These are phyloP conservation scores for Artibeus jamaicensis DNA, from an alignment of 2,797 vertebrate genomes.

Conservation along the genomic window DNA sequence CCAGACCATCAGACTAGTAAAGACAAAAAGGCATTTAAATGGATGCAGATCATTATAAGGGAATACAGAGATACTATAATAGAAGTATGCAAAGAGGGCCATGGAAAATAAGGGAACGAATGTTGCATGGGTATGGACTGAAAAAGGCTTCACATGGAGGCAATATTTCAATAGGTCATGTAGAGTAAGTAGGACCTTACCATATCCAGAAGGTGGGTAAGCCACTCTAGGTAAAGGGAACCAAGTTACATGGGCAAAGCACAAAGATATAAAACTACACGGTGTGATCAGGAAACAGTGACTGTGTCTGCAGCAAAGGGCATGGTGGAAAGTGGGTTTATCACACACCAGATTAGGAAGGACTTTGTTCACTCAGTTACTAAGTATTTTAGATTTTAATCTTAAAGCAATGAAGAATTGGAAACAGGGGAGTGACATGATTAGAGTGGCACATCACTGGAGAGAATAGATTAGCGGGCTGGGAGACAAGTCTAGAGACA, in stretches of 20 bases:
- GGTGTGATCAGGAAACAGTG: not conserved
- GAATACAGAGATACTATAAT: not conserved
- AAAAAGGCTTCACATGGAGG: not conserved
- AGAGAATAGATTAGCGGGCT: not conserved
- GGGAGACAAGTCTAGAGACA: not conserved
- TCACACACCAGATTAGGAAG: not conserved
- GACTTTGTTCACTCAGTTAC: not conserved
- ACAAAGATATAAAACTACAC: not conserved
- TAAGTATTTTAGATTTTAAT: slow-evolving; percentile 43
- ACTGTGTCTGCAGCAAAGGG: not conserved
- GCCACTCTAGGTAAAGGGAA: not conserved
- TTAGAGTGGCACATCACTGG: not conserved
- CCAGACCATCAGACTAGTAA: not conserved
- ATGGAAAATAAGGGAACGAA: not conserved
- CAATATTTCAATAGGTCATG: not conserved
- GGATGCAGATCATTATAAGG: not conserved
- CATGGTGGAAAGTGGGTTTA: not conserved
- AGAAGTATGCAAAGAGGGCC: not conserved
- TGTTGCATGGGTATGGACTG: not conserved
- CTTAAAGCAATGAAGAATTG: not conserved
- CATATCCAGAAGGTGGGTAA: not conserved
- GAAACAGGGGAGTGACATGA: not conserved
- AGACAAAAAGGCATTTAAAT: not conserved
- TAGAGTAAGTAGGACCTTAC: not conserved
- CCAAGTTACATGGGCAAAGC: not conserved